Evolutionary conservation across 2,888 invertebrate species (phyloP), one percentile per base, ranked within the genome.

Genomic region (Uropetala carovei): DNA sequence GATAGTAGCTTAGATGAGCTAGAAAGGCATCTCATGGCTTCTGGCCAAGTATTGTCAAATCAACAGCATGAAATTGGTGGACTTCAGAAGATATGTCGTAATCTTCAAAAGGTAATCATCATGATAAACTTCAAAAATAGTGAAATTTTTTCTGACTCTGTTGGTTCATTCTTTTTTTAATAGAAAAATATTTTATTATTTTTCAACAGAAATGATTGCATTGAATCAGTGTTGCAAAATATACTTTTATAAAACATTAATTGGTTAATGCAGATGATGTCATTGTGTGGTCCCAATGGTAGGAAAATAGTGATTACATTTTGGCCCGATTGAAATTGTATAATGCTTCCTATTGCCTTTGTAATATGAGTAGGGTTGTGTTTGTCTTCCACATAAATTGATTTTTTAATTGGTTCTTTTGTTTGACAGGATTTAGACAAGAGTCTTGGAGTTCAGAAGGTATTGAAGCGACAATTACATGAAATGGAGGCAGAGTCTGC

Each of bases 401-500:
- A 22, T 60, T 83, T 0, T 82, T 92, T 18, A 22, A 84, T 14
- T 64, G 60, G 1, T n/a, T 92, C n/a, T 13, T 92, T 18, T 81
- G 7, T 81, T 92, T 93, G 92, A 59, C 93, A 97, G 97, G 97
- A 97, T 94, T 95, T 97, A 94, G 97, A 97, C 92, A 96, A 96
- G 93, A 97, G 97, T 92, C 95, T 97, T 92, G 96, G 96, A 92
- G 95, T 96, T 0, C 97, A 97, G 93, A 97, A 97, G 92, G 95
- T 96, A 18, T 95, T 98, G 85, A 95, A 97, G 92, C 97, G 97
- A 93, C 97, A 98, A 93, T 97, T 98, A 93, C 96, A 97, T 93
- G 98, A 98, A 94, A 96, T 97, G 56, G 98, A 98, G 94, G 96
- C 96, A 30, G 98, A 98, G 94, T 97, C 98, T 58, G 96, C 96